Percentiles rank a stretch among this genome's conserved stretches.
These are phyloP conservation scores for Ceratotherium simum DNA, from an alignment of 2,113 vertebrate genomes.

Conservation along the genomic window DNA sequence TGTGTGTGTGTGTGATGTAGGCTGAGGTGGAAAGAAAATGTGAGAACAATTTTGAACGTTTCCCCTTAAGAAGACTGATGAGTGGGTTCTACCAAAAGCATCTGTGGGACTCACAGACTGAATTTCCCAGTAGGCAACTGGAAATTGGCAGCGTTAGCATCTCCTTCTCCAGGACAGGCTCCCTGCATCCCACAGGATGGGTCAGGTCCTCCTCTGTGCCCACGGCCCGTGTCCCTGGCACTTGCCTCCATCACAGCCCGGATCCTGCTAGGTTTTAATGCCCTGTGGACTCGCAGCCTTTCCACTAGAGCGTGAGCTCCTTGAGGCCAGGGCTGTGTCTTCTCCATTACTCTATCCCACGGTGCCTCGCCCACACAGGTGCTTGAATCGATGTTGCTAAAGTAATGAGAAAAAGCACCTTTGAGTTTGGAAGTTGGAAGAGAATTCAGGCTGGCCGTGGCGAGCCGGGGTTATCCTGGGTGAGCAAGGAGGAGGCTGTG, in stretches of 20 bases:
- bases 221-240: too few species aligned
- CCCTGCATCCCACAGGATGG: not conserved
- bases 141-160: not conserved
- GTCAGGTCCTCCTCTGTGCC: not conserved
- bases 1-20: not conserved
- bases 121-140: not conserved
- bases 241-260: too few species aligned
- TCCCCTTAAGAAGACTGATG: not conserved
- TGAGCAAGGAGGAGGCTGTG: not conserved
- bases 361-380: not conserved
- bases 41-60: not conserved
- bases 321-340: not conserved
- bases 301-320: not conserved
- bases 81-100: not conserved
- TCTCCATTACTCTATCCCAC: not conserved
- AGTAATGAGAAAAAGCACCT: not conserved
- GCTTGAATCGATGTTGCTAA: not conserved
- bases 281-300: not conserved
- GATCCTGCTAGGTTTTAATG: too few species aligned
- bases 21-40: not conserved
- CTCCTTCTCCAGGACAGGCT: not conserved
- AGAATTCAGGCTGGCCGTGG: not conserved
- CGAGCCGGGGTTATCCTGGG: not conserved
- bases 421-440: not conserved
- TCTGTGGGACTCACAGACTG: not conserved